Percentiles rank a stretch among this genome's conserved stretches.
phyloP scores from a whole-genome alignment of 23 tunicate genomes.

The Oikopleura dioica region DNA sequence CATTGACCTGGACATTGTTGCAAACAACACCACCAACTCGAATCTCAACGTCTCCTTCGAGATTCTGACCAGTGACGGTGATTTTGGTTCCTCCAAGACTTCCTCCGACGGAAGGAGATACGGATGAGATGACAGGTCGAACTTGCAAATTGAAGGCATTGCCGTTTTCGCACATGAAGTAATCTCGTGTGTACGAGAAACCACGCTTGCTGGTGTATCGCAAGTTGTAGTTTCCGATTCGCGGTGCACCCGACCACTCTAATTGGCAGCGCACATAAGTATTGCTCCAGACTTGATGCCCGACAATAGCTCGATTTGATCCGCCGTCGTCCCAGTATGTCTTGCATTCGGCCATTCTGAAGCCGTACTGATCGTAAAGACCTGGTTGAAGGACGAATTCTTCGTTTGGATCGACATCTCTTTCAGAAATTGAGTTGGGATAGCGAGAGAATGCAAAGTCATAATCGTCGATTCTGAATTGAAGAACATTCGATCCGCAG shows the following conservation, averaged over 20 bases:
- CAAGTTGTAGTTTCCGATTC: neutral
- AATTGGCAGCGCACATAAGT: neutral
- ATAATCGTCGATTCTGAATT: neutral
- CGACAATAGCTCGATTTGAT: neutral
- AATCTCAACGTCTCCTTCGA: neutral
- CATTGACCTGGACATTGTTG: neutral
- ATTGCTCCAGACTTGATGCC: neutral
- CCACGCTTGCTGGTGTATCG: neutral
- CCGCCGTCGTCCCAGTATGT: neutral
- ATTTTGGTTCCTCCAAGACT: neutral
- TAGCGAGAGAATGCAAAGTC: neutral
- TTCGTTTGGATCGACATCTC: neutral
- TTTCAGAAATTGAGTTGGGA: neutral
- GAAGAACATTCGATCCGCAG: too few species aligned
- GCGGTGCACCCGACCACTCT: neutral
- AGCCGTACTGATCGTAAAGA: neutral
- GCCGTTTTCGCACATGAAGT: neutral
- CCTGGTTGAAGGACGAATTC: neutral
- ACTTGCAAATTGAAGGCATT: slow-evolving; percentile 2
- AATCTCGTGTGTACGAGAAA: neutral
- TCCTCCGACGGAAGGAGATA: neutral
- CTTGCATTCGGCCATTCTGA: neutral
- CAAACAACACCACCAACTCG: neutral
- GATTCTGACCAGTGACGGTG: neutral
- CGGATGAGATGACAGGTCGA: neutral